Evolutionary conservation across 2,888 invertebrate species (phyloP).

Genomic region (Acholoe squamosa): DNA sequence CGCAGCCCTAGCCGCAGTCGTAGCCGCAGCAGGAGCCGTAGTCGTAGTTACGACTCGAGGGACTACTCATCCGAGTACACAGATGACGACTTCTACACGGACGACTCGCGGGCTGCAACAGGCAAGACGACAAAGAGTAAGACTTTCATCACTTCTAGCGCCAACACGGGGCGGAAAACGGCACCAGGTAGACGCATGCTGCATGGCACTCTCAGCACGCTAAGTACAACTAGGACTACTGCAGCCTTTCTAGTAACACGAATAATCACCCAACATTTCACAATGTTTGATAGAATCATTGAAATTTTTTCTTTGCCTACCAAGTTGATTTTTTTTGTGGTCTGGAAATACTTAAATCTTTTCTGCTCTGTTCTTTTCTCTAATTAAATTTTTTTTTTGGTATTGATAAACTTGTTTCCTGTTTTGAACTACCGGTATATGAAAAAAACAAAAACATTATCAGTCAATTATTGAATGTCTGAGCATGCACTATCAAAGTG

Average conservation of each 20-base stretch:
- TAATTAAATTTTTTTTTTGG: not conserved
- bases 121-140: not conserved
- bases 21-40: conserved; percentile 9
- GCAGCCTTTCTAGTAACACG: too few relatives aligned
- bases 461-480: too few relatives aligned
- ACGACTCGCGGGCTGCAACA: not conserved
- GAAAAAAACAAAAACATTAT: too few relatives aligned
- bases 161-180: not conserved
- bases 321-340: not conserved
- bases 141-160: not conserved
- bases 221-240: too few relatives aligned
- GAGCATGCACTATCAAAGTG: too few relatives aligned
- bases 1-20: not conserved
- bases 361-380: not conserved
- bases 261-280: too few relatives aligned
- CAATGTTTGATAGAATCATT: too few relatives aligned
- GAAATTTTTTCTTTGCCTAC: too few relatives aligned
- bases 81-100: conserved; percentile 32
- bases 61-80: not conserved
- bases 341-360: not conserved
- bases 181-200: not conserved
- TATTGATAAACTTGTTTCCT: not conserved
- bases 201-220: not conserved
- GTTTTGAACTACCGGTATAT: too few relatives aligned
- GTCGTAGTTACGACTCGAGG: conserved; percentile 41